Percentiles rank a stretch among this genome's conserved stretches.
Conservation (phyloP, 2,113 vertebrate species). For the Mandrillus leucophaeus region DNA sequence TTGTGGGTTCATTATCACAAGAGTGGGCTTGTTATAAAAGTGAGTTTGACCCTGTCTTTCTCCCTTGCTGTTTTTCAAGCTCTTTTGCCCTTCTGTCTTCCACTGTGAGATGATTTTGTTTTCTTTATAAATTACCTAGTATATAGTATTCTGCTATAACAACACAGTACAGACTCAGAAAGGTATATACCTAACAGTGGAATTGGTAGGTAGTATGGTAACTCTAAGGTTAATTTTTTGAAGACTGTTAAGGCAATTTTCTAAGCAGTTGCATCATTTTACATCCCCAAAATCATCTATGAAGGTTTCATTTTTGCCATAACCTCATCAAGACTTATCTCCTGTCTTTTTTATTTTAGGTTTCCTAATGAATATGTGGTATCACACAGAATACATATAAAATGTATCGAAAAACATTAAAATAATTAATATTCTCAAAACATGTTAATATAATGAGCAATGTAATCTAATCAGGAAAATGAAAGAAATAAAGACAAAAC, state of each 20-base stretch:
- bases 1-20: background rate
- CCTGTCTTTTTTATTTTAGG: background rate
- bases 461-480: background rate
- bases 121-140: background rate
- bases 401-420: background rate
- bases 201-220: background rate
- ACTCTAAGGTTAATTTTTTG: background rate
- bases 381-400: background rate
- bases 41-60: background rate
- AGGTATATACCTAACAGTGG: background rate
- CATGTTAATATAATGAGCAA: background rate
- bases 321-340: background rate
- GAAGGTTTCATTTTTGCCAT: background rate
- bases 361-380: background rate
- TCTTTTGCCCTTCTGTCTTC: background rate
- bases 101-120: background rate
- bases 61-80: background rate
- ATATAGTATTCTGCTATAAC: background rate
- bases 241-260: background rate
- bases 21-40: background rate
- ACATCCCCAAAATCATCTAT: background rate
- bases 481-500: background rate
- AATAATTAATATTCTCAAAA: background rate
- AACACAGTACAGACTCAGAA: background rate
- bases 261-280: background rate